Evolutionary conservation across 2,113 vertebrate genomes (phyloP), one percentile per base, ranked within the genome.

Genomic region (Pterocles burchelli): DNA sequence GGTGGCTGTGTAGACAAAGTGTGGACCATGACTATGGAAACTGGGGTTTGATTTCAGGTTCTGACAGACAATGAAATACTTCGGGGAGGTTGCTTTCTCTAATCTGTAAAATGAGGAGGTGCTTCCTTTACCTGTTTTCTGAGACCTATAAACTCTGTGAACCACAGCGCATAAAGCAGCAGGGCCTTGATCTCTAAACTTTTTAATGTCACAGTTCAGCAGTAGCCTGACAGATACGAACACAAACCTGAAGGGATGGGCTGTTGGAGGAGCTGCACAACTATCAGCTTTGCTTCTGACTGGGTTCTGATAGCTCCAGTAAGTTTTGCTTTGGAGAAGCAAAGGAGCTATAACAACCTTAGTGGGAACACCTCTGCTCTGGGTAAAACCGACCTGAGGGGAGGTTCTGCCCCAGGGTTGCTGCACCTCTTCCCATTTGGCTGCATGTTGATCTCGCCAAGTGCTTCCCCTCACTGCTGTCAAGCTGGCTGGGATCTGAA

Each of bases 391-490:
- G 2, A 1, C 17, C 31, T 71, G 72, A 51, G 34, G 63, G 16
- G 16, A 68, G n/a, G 58, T 58, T 94, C 36, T 87, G 20, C 45
- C 18, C 24, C 33, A 57, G 63, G 26, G 24, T 45, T 84, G 41
- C 61, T 81, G 61, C 36, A 74, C n/a, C 46, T 45, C 14, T 62
- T 87, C 21, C 19, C 21, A 1, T 54, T 57, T 82, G 34, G 66
- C 41, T 92, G 34, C 38, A 10, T 5, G 10, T 49, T 72, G 74
- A 41, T 46, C 38, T 51, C 75, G 24, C 33, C 36, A 51, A 17
- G 34, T 33, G 20, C 17, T 62, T 45, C 25, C 25, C 17, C 17
- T 79, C 11, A 0, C 25, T 67, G 76, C 57, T 0, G 0, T 54
- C 36, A 59, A 20, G 52, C 41, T 91, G 66, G 9, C 77, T 57